These are phyloP conservation scores for Phymorhynchus buccinoides DNA, from an alignment of 1,140 invertebrate genomes.

Conservation along the genomic window DNA sequence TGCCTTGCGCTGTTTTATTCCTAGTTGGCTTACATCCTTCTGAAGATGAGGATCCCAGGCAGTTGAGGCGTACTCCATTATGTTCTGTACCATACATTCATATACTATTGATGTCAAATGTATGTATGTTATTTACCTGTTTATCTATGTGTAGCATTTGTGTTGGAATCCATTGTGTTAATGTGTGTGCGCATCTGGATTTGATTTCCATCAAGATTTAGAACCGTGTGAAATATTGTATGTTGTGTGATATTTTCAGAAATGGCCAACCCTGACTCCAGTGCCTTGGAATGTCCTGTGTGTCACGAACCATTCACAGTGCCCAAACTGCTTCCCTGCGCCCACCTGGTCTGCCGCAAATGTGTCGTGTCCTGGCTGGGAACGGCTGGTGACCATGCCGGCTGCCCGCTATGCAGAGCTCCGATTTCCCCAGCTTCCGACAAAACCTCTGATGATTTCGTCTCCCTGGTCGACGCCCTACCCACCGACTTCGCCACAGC, in stretches of 20 bases:
- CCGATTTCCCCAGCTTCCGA: neutral
- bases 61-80: no score
- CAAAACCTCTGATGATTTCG: neutral
- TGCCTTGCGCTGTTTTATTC: no score
- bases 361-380: slow-evolving; percentile 9
- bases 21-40: no score
- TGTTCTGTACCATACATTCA: no score
- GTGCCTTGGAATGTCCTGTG: neutral
- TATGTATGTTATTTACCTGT: no score
- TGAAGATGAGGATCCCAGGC: no score
- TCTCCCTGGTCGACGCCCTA: neutral
- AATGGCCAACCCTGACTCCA: neutral
- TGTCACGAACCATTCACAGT: slow-evolving; percentile 8
- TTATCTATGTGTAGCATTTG: no score
- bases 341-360: neutral
- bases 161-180: no score
- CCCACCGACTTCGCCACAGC: slow-evolving; percentile 10
- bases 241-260: neutral
- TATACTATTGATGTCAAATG: no score
- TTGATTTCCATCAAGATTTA: no score
- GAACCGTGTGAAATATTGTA: no score
- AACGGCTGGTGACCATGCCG: neutral
- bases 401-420: slow-evolving; percentile 17
- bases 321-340: slow-evolving; percentile 31
- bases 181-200: no score